Percentiles rank a stretch among this genome's conserved stretches.
phyloP scores from a whole-genome alignment of 2,888 invertebrate species.

The Timema podura region DNA sequence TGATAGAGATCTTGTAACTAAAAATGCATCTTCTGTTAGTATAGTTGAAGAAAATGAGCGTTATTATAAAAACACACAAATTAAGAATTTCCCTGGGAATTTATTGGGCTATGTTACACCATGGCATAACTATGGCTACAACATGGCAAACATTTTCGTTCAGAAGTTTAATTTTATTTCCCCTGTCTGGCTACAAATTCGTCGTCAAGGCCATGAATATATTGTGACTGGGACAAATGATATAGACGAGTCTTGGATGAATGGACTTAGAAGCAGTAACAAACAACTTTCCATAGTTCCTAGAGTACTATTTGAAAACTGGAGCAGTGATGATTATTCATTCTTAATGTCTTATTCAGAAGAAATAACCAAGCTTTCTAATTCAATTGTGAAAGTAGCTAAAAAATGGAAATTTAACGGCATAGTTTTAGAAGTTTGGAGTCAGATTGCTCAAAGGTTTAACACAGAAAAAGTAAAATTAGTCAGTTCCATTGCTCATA shows the following conservation, averaged over 20 bases:
- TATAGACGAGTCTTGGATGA: constrained; percentile 79
- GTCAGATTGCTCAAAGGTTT: constrained; percentile 61
- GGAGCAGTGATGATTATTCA: constrained; percentile 70
- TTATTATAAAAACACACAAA: constrained; percentile 65
- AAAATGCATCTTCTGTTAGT: constrained; percentile 64
- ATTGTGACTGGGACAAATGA: constrained; percentile 73
- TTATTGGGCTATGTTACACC: constrained; percentile 90
- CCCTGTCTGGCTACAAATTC: constrained; percentile 92
- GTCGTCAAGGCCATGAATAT: constrained; percentile 60
- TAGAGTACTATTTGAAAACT: constrained; percentile 83
- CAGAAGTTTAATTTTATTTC: constrained; percentile 87
- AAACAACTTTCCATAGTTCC: constrained; percentile 69
- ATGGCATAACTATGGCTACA: constrained; percentile 93
- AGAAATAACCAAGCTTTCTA: constrained; percentile 63
- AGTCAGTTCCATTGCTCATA: background rate
- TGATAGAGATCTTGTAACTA: constrained; percentile 64
- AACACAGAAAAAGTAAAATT: constrained; percentile 45
- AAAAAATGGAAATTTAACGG: constrained; percentile 78
- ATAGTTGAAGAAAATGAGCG: constrained; percentile 71
- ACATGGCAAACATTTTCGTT: constrained; percentile 84
- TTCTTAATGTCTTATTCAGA: constrained; percentile 64
- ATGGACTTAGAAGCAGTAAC: constrained; percentile 60
- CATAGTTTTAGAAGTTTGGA: constrained; percentile 85
- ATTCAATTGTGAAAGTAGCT: constrained; percentile 60
- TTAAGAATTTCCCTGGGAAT: constrained; percentile 65